Conservation (phyloP, 2,113 vertebrate genomes). For the Albula glossodonta region DNA sequence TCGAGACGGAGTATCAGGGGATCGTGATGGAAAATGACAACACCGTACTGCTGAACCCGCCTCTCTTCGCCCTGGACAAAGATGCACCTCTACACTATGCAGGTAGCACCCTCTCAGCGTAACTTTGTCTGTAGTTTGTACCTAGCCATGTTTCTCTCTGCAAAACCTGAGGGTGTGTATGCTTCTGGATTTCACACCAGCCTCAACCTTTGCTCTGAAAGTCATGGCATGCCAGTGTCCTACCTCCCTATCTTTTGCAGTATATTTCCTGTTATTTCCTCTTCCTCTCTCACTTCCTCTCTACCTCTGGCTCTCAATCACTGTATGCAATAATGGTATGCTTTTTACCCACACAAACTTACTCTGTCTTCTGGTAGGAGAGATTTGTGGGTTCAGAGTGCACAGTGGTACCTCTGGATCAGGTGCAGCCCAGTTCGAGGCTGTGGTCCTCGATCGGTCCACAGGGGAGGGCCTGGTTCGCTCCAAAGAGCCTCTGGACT, state of each 20-base stretch:
- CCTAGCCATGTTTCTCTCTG: no score
- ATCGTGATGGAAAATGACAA: constrained; percentile 99
- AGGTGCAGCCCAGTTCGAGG: constrained; percentile 90
- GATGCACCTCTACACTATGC: constrained; percentile 94
- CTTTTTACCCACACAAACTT: background rate
- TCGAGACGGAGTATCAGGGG: constrained; percentile 96
- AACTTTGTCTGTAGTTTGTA: background rate
- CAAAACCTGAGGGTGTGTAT: no score
- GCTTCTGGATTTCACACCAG: no score
- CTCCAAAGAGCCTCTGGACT: constrained; percentile 93
- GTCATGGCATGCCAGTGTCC: background rate
- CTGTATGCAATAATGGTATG: background rate
- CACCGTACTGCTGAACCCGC: constrained; percentile 93
- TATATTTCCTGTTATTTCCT: background rate
- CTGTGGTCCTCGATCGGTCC: constrained; percentile 92
- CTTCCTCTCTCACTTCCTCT: background rate
- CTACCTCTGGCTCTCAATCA: background rate
- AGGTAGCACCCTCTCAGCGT: constrained; percentile 67
- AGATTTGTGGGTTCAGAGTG: constrained; percentile 96
- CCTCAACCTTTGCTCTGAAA: no score
- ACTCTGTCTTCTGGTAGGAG: constrained; percentile 69
- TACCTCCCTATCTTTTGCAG: background rate
- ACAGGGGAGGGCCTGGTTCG: constrained; percentile 94
- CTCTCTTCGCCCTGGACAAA: constrained; percentile 95
- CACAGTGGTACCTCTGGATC: constrained; percentile 79